phyloP scores from a whole-genome alignment of 2,888 invertebrate genomes.

The Caenorhabditis japonica region DNA sequence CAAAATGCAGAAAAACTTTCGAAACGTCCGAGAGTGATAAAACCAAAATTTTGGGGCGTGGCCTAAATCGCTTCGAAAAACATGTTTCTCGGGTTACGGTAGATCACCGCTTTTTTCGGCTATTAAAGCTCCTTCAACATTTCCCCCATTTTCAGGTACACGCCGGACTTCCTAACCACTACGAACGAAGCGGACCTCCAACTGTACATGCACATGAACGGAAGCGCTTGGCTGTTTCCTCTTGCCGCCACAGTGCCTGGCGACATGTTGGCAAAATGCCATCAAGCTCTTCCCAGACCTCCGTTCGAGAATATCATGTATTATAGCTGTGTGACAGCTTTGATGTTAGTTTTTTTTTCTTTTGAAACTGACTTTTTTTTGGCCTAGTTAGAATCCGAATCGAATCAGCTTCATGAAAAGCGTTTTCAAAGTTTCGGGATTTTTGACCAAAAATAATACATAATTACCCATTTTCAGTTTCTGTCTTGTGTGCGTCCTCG shows the following conservation, averaged over 20 bases:
- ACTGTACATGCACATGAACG: slow-evolving; percentile 78
- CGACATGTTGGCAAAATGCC: slow-evolving; percentile 79
- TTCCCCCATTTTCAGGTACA: slow-evolving; percentile 81
- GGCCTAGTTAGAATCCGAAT: no score
- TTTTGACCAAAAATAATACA: not conserved
- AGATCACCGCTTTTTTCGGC: no score
- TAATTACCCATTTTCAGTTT: slow-evolving; percentile 67
- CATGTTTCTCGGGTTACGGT: no score
- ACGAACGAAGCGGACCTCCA: slow-evolving; percentile 82
- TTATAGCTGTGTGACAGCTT: slow-evolving; percentile 79
- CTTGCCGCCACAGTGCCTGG: slow-evolving; percentile 83
- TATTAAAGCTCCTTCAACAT: not conserved
- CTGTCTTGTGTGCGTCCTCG: slow-evolving; percentile 75
- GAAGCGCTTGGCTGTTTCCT: slow-evolving; percentile 80
- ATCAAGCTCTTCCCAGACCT: slow-evolving; percentile 84
- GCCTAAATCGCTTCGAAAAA: no score
- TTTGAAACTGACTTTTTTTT: not conserved
- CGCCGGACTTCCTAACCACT: slow-evolving; percentile 88
- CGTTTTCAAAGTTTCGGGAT: no score
- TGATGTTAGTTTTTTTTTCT: slow-evolving; percentile 66
- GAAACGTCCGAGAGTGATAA: no score
- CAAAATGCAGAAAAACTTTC: no score
- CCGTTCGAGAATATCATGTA: slow-evolving; percentile 85
- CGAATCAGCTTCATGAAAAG: no score
- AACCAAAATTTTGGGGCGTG: no score